Evolutionary conservation across 2,888 invertebrate species (phyloP).

Genomic region (Mechanitis messenoides): DNA sequence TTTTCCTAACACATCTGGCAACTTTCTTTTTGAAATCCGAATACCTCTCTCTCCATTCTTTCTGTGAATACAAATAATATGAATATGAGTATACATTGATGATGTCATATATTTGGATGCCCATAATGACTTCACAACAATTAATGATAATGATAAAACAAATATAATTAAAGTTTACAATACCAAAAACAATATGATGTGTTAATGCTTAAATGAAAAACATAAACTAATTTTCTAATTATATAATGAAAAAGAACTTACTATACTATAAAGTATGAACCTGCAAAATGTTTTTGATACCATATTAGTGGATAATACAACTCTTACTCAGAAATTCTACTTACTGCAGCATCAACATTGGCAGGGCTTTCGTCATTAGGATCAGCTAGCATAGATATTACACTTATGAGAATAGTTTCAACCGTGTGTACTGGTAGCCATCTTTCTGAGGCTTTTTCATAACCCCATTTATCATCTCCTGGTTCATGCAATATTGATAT

Average conservation of each 20-base stretch:
- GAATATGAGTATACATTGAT: slow-evolving; percentile 24
- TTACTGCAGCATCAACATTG: slow-evolving; percentile 98
- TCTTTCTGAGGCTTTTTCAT: slow-evolving; percentile 97
- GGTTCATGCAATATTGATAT: slow-evolving; percentile 99
- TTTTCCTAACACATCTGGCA: slow-evolving; percentile 97
- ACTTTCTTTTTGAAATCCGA: slow-evolving; percentile 98
- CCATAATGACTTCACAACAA: background rate
- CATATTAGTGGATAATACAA: background rate
- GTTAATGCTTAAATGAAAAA: background rate
- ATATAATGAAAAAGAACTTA: background rate
- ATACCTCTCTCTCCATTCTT: slow-evolving; percentile 99
- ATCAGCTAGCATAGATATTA: slow-evolving; percentile 99
- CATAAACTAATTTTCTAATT: background rate
- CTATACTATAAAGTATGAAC: background rate
- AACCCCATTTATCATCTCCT: slow-evolving; percentile 99
- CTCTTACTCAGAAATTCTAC: slow-evolving; percentile 45
- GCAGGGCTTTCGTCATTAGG: slow-evolving; percentile 99
- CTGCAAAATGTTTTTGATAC: background rate
- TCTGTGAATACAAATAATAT: slow-evolving; percentile 80
- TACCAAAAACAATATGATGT: background rate
- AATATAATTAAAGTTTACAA: background rate
- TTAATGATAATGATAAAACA: background rate
- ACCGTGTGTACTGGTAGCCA: slow-evolving; percentile 99
- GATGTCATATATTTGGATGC: background rate
- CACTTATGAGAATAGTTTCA: slow-evolving; percentile 98